Base-by-base conservation (phyloP, 2,113 vertebrate species). In the Chascanopsetta lugubris region DNA sequence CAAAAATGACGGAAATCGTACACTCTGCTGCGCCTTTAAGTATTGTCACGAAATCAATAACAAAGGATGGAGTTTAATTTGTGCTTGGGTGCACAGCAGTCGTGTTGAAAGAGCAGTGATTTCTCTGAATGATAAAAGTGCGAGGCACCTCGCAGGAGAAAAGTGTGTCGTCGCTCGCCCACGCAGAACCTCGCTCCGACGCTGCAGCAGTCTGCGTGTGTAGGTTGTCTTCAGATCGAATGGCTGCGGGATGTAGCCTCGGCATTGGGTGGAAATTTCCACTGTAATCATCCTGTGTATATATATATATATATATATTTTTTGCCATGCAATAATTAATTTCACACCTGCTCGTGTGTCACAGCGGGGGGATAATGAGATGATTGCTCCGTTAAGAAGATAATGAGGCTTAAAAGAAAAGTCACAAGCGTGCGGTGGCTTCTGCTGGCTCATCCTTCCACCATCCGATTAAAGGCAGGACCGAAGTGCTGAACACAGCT, bases 331-430 rank as follows among this genome's bases (percentile, higher is more conserved):
- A 27, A 8, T 62, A 15, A 59, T 72, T 10, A 20, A 61, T 61
- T 47, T 40, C n/a, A 50, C 45, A 66, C 55, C n/a, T 50, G 40
- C 47, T 58, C 8, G n/a, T 55, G 54, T 43, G 61, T 59, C 40
- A 55, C 61, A 49, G 38, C 26, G 22, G 46, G 29, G 42, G n/a
- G 25, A 78, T 66, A 56, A 62, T 55, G 43, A 64, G 43, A 74
- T 68, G 42, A 26, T 32, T 51, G 12, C 34, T 71, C 38, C 53
- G 24, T 59, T 29, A 54, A 57, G 13, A 61, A 62, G 36, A 60
- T 80, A 71, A 84, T 56, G 27, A 66, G 51, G 56, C 46, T 71
- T 36, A 66, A 62, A 29, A 51, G 40, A 43, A 57, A 43, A 61
- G 59, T n/a, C n/a, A n/a, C n/a, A n/a, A n/a, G n/a, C n/a, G n/a